Evolutionary conservation across 2,113 vertebrate genomes (phyloP).

Genomic region (Mirounga angustirostris): DNA sequence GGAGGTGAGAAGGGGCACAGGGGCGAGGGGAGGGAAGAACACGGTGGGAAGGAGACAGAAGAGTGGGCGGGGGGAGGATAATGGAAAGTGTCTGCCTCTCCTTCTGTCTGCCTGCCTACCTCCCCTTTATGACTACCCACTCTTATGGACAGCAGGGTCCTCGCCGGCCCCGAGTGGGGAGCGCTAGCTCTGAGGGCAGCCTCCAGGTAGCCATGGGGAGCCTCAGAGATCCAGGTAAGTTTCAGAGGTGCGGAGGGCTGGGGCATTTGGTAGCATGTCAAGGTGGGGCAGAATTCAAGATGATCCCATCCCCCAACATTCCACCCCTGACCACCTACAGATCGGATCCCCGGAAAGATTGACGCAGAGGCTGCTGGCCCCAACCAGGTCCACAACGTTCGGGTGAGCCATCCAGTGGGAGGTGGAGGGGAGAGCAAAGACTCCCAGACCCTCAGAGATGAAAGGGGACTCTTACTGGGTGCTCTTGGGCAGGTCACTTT

Average conservation of each 20-base stretch:
- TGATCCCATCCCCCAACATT: background rate
- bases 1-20: slow-evolving; percentile 87
- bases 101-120: background rate
- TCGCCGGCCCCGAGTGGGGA: slow-evolving; percentile 48
- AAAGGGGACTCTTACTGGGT: background rate
- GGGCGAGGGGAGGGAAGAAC: background rate
- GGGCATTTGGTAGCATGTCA: background rate
- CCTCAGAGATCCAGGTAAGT: slow-evolving; percentile 50
- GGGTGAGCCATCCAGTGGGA: slow-evolving; percentile 53
- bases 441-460: background rate
- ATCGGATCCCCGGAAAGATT: slow-evolving; percentile 52
- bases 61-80: background rate
- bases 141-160: slow-evolving; percentile 23
- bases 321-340: slow-evolving; percentile 28
- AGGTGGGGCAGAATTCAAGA: background rate
- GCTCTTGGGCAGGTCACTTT: background rate
- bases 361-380: slow-evolving; percentile 60
- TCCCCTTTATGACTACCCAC: background rate
- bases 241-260: background rate
- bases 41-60: background rate
- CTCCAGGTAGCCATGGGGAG: background rate
- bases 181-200: slow-evolving; percentile 67
- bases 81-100: background rate
- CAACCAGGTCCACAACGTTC: slow-evolving; percentile 76
- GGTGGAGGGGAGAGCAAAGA: background rate